These are phyloP conservation scores for Hylaeus volcanicus DNA, from an alignment of 1,140 invertebrate genomes.

Conservation along the genomic window DNA sequence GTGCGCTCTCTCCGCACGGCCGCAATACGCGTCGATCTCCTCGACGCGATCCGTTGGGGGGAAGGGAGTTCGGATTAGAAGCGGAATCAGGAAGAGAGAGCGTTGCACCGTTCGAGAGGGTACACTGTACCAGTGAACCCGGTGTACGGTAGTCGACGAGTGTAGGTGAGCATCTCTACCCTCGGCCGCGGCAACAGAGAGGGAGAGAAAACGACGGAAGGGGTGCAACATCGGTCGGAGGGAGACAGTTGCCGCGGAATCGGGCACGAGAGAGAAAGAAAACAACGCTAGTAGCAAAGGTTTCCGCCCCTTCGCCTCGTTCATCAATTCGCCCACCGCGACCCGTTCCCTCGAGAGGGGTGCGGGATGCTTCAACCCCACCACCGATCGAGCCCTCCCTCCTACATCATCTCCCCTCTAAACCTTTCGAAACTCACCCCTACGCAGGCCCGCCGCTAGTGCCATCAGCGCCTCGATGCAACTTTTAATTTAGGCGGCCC, in stretches of 20 bases:
- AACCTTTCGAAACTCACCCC: slow-evolving; percentile 18
- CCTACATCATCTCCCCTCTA: background rate
- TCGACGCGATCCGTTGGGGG: background rate
- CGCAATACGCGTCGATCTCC: slow-evolving; percentile 42
- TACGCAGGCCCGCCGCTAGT: background rate
- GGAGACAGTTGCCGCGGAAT: slow-evolving; percentile 6
- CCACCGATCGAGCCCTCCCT: background rate
- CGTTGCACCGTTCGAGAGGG: slow-evolving; percentile 75
- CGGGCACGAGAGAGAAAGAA: background rate
- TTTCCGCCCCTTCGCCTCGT: slow-evolving; percentile 30
- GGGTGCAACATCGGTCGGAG: slow-evolving; percentile 7
- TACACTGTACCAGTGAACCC: slow-evolving; percentile 81
- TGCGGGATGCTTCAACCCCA: background rate
- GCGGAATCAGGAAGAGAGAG: slow-evolving; percentile 79
- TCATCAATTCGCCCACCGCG: background rate
- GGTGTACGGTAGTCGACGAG: slow-evolving; percentile 55
- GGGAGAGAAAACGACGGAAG: slow-evolving; percentile 10
- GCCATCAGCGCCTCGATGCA: no score
- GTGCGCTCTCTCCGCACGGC: background rate
- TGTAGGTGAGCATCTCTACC: slow-evolving; percentile 58
- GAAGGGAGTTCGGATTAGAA: slow-evolving; percentile 44
- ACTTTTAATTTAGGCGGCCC: no score
- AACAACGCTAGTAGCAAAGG: slow-evolving; percentile 22
- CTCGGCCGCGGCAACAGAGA: slow-evolving; percentile 19
- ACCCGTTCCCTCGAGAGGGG: background rate